Base-by-base conservation (phyloP, 2,113 vertebrate genomes). In the Lonchura striata region DNA sequence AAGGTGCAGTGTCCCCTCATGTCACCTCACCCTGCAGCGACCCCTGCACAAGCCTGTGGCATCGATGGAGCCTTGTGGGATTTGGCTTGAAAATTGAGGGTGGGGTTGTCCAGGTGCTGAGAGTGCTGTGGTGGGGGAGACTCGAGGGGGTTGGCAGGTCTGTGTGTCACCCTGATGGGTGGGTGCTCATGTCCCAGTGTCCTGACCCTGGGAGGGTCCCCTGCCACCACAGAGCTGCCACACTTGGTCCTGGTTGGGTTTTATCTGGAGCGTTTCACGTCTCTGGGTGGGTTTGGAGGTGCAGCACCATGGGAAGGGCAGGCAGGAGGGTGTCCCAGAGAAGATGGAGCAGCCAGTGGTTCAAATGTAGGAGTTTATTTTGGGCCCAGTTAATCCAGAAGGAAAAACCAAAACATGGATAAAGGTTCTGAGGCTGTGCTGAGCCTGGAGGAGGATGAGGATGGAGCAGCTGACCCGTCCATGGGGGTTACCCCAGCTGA, bases 161-260 rank as follows among this genome's bases (percentile, higher is more conserved):
- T 77, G 28, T 63, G 63, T 4, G 2, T 24, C 22, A 53, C n/a
- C n/a, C 53, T 9, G 1, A 11, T 5, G 47, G 52, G 12, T 42
- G 35, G 42, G 49, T 54, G 47, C n/a, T 80, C 22, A 1, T 11
- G 20, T 54, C 47, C 42, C 14, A 1, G 0, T 2, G 13, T 53
- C 53, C 37, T 16, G 13, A 53, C n/a, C n/a, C 31, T 19, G 5
- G 30, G 61, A 65, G 28, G 19, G 41, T 57, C 37, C 18, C 1
- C 10, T 88, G 64, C 11, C 11, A 17, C 28, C 7, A 2, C 7
- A 7, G 57, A 49, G 33, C 0, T 84, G 79, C 64, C 37, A 17
- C 0, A 0, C 23, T 25, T 1, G 15, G 30, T 47, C 42, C 15
- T 5, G 14, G 41, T 0, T 16, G 52, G n/a, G 37, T 23, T 75